Base-by-base conservation (phyloP, 2,888 invertebrate species). In the Drosophila tanythrix region DNA sequence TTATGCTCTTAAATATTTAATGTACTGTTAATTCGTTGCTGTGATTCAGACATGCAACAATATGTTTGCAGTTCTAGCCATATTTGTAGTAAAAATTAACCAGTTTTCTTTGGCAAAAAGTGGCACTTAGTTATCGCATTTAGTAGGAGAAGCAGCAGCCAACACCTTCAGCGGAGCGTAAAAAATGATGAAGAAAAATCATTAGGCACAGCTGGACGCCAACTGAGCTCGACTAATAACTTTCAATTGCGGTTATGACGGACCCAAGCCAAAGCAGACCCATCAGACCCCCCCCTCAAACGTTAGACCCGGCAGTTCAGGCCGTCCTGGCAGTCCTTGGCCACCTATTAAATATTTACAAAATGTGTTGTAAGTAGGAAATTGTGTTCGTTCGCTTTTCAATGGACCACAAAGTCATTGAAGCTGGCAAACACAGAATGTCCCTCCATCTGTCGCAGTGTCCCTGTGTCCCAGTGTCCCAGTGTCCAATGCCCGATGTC, bases 341-440 rank as follows among this genome's bases (percentile, higher is more conserved):
- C 57, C 64, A 56, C 35, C 66, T 74, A 79, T 82, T 70, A 82
- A 82, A 82, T 82, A 82, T 82, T 82, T 84, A 82, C 73, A 70
- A 79, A 83, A 79, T 80, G 80, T 80, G 80, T 80, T 85, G 73
- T 84, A 80, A 80, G 85, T 83, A 84, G 85, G 80, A 84, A 83
- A 83, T 80, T 85, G 85, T 82, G 80, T 84, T 79, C 62, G 72
- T 56, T 79, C 72, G 65, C 73, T 71, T 81, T 83, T 81, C 70
- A 71, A 74, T 81, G 74, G 63, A 57, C 68, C 61, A 65, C 78
- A 81, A 77, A 81, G 83, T 83, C 81, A 81, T 81, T 83, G 57
- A 72, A 83, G 59, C 65, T 59, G 59, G 40, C 56, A 31, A 50
- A n/a, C 36, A 63, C 31, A 38, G 67, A 60, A 46, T 80, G 62